phyloP scores from a whole-genome alignment of 1,140 invertebrate genomes.

The Caerostris darwini region DNA sequence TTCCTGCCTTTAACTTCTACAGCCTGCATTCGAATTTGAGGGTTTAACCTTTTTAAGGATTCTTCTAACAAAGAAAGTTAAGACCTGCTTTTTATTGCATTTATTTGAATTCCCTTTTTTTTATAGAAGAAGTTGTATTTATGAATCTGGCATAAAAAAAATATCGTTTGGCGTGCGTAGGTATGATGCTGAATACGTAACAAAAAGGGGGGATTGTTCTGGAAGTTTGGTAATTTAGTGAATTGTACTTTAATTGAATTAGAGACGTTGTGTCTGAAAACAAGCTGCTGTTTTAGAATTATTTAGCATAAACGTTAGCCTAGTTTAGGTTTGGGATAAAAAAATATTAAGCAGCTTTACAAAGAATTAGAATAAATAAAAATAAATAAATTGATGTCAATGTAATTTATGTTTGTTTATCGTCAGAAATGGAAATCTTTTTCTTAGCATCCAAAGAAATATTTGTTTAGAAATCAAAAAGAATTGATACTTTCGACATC shows the following conservation, averaged over 20 bases:
- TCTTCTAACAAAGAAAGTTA: slow-evolving; percentile 45
- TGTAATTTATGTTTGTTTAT: no score
- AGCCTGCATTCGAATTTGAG: slow-evolving; percentile 30
- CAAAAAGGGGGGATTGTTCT: neutral
- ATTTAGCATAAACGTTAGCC: neutral
- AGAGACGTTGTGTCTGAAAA: neutral
- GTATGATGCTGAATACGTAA: neutral
- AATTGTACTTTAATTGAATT: slow-evolving; percentile 34
- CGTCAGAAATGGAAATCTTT: no score
- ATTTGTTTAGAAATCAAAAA: no score
- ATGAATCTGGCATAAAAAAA: neutral
- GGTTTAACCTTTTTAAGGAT: slow-evolving; percentile 55
- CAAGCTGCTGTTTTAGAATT: neutral
- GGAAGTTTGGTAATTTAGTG: slow-evolving; percentile 2
- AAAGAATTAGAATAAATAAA: neutral
- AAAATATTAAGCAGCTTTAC: neutral
- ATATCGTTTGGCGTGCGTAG: neutral
- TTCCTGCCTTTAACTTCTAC: slow-evolving; percentile 4
- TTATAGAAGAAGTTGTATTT: slow-evolving; percentile 14
- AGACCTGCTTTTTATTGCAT: slow-evolving; percentile 48
- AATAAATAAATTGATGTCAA: no score
- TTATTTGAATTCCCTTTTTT: slow-evolving; percentile 53
- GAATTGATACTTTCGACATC: no score
- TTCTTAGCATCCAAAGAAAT: no score
- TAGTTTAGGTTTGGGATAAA: neutral